These are phyloP conservation scores for Manis pentadactyla DNA, from an alignment of 2,797 vertebrate species.

Conservation along the genomic window DNA sequence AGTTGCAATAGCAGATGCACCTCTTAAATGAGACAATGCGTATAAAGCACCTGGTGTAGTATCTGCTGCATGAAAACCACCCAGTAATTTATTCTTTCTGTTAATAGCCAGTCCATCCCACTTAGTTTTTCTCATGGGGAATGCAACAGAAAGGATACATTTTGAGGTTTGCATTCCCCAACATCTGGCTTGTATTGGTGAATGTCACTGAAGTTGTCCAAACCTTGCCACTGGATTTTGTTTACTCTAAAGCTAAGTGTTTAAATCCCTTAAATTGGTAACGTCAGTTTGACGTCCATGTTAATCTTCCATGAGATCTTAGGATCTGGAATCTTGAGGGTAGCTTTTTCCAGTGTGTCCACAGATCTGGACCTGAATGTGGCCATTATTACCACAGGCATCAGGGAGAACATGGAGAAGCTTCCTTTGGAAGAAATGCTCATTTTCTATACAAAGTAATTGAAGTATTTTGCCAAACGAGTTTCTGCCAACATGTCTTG, in stretches of 20 bases:
- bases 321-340: constrained; percentile 61
- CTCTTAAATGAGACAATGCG: background rate
- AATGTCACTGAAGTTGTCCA: constrained; percentile 60
- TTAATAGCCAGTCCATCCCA: background rate
- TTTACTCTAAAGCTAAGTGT: constrained; percentile 72
- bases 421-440: constrained; percentile 10
- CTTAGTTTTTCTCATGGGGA: background rate
- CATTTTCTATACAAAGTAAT: constrained; percentile 63
- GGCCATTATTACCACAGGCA: background rate
- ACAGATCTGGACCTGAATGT: constrained; percentile 13
- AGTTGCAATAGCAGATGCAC: background rate
- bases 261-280: constrained; percentile 76
- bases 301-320: constrained; percentile 77
- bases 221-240: constrained; percentile 76
- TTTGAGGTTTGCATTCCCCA: background rate
- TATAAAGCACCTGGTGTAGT: background rate
- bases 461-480: constrained; percentile 58
- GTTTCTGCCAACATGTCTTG: constrained; percentile 65
- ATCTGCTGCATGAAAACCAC: constrained; percentile 44
- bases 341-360: constrained; percentile 49
- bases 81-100: background rate
- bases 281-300: constrained; percentile 76
- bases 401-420: background rate
- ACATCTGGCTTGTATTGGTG: constrained; percentile 72
- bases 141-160: background rate